Base-by-base conservation (phyloP, 2,888 invertebrate species). In the Melieria omissa region DNA sequence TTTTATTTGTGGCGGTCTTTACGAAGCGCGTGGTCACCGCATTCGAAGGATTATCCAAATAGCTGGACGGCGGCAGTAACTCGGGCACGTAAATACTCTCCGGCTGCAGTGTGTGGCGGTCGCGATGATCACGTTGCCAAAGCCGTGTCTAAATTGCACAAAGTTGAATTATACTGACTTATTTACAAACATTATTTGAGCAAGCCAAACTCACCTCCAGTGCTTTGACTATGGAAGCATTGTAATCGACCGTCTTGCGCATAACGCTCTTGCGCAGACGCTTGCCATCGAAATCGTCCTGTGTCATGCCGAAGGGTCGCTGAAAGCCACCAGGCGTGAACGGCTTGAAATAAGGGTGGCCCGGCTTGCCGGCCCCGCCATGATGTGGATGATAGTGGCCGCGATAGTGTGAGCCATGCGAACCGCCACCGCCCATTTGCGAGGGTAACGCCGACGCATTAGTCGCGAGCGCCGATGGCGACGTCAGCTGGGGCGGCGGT, bases 1-100 rank as follows among this genome's bases (percentile, higher is more conserved):
- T 97, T 90, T 99, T 99, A 88, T 99, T 99, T 70, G 98, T 99
- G 8, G 99, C 99, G n/a, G 98, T 97, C 88, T 99, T 95, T 7
- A 99, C 98, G 88, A 98, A 99, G 82, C 97, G 88, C 58, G 95
- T 95, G 5, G 97, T 96, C 12, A 97, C 96, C 78, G 98, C 95
- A 89, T 99, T 99, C 79, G 97, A 97, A 4, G 99, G 96, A 88
- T 97, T 97, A 85, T 99, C 96, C 65, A 94, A 91, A 85, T 96
- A 95, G 80, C 95, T 94, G n/a, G 95, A 93, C 4, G 99, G 99
- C 55, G 99, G 99, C 84, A 96, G 89, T 83, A 99, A 88, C 86
- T 97, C 95, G 4, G 97, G 95, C 80, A 95, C 95, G 86, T 98
- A 99, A 88, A 97, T 95, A 68, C 95, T 93, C 87, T 99, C 99